Evolutionary conservation across 53 echinoderm and acorn worm genomes (phyloP).

Genomic region (Crossaster papposus): DNA sequence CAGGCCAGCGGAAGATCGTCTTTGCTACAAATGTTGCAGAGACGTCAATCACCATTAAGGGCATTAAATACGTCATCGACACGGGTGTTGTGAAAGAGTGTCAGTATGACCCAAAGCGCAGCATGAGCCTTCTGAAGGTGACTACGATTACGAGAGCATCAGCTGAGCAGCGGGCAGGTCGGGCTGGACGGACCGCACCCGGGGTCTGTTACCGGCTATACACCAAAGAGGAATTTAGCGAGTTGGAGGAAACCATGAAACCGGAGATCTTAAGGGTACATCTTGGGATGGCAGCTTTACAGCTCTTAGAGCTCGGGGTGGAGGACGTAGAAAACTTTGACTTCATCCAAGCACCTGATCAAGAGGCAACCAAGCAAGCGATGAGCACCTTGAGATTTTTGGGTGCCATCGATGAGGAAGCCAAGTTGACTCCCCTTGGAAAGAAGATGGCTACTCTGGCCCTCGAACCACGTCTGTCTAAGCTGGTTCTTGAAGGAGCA

Average conservation of each 20-base stretch:
- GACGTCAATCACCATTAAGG: slow-evolving; percentile 69
- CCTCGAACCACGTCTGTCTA: slow-evolving; percentile 67
- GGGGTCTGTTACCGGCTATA: slow-evolving; percentile 63
- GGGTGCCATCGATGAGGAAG: slow-evolving; percentile 56
- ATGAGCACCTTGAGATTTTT: slow-evolving; percentile 45
- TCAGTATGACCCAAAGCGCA: slow-evolving; percentile 65
- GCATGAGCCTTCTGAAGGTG: slow-evolving; percentile 71
- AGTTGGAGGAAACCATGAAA: slow-evolving; percentile 52
- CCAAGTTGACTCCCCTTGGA: slow-evolving; percentile 53
- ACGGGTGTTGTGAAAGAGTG: slow-evolving; percentile 70
- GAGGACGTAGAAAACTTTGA: slow-evolving; percentile 66
- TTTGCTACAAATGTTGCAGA: slow-evolving; percentile 73
- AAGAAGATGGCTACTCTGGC: slow-evolving; percentile 57
- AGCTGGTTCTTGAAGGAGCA: slow-evolving; percentile 60
- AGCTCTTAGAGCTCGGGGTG: slow-evolving; percentile 66
- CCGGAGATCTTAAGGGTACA: slow-evolving; percentile 70
- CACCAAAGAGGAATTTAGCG: slow-evolving; percentile 50
- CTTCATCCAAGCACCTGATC: slow-evolving; percentile 65
- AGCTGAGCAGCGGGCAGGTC: slow-evolving; percentile 65
- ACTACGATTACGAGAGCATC: slow-evolving; percentile 59
- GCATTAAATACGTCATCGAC: slow-evolving; percentile 66
- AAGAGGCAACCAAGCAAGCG: slow-evolving; percentile 57
- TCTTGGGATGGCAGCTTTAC: slow-evolving; percentile 69
- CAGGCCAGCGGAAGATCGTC: slow-evolving; percentile 62
- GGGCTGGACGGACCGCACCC: slow-evolving; percentile 63